Conservation (phyloP, 53 echinoderm and acorn worm species). For the Temnopleurus reevesii region DNA sequence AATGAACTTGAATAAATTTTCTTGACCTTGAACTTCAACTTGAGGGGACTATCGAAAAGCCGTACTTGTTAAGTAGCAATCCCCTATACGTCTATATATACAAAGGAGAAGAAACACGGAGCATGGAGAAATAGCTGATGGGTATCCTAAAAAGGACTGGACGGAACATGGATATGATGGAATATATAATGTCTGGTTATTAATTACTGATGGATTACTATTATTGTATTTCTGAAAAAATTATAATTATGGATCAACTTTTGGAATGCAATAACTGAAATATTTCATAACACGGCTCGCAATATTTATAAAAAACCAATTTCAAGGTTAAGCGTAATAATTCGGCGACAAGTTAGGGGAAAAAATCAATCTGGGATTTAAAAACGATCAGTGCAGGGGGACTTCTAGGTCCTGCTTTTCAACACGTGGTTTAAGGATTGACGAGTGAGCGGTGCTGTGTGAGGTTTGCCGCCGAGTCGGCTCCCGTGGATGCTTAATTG, state of each 20-base stretch:
- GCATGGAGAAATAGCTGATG: too few species aligned
- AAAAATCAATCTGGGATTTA: slow-evolving; percentile 47
- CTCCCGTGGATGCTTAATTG: slow-evolving; percentile 35
- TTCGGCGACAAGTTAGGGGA: slow-evolving; percentile 35
- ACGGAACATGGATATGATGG: too few species aligned
- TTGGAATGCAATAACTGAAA: background rate
- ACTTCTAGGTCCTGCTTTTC: slow-evolving; percentile 22
- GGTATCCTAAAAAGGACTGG: too few species aligned
- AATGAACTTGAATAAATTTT: too few species aligned
- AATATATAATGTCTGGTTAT: too few species aligned
- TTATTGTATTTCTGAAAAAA: too few species aligned
- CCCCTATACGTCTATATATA: too few species aligned
- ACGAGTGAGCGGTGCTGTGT: slow-evolving; percentile 2
- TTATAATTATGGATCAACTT: background rate
- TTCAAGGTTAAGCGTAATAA: slow-evolving; percentile 46
- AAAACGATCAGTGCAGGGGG: background rate
- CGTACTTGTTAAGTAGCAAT: too few species aligned
- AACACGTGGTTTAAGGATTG: slow-evolving; percentile 55
- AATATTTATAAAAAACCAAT: slow-evolving; percentile 32
- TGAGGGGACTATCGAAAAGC: too few species aligned
- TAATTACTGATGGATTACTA: too few species aligned
- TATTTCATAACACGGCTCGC: background rate
- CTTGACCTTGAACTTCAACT: too few species aligned
- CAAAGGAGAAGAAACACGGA: too few species aligned
- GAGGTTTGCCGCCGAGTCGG: slow-evolving; percentile 48